A percentile compares a stretch with the other conserved stretches of the same genome.
Conservation (phyloP, 1,140 invertebrate species). For the Copidosoma floridanum region DNA sequence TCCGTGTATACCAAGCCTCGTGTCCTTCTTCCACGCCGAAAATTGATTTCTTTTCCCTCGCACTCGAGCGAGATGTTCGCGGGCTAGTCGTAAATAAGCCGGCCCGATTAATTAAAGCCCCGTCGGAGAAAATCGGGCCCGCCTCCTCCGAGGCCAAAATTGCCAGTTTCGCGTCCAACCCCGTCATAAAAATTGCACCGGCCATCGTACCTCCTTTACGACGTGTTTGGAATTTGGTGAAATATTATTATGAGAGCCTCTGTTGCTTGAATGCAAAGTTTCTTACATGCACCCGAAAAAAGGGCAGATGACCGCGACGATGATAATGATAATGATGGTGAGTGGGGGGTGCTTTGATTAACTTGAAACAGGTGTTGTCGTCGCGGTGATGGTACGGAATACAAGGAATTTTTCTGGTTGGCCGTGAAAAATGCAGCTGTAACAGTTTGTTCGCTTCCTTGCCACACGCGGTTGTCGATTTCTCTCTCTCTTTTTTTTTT, state of each 20-base stretch:
- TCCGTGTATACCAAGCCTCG: neutral
- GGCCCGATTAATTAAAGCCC: constrained; percentile 7
- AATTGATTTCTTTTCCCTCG: constrained; percentile 1
- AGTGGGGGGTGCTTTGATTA: neutral
- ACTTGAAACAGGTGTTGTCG: neutral
- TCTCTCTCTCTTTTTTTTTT: too few relatives aligned
- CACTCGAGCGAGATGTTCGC: neutral
- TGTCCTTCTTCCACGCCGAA: neutral
- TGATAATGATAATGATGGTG: neutral
- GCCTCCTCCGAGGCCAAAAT: neutral
- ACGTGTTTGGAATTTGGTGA: constrained; percentile 3
- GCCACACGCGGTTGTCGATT: too few relatives aligned
- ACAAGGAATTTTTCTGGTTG: too few relatives aligned
- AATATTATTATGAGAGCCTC: too few relatives aligned
- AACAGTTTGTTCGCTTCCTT: neutral
- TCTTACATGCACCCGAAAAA: too few relatives aligned
- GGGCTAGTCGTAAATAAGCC: constrained; percentile 5
- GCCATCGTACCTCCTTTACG: neutral
- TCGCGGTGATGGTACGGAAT: neutral
- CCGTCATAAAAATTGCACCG: too few relatives aligned
- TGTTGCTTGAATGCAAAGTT: too few relatives aligned
- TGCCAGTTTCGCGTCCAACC: neutral
- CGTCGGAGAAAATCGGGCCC: neutral
- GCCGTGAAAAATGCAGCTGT: neutral
- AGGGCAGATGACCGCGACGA: neutral